Evolutionary conservation across 2,113 vertebrate species (phyloP).

Genomic region (Nicator chloris): DNA sequence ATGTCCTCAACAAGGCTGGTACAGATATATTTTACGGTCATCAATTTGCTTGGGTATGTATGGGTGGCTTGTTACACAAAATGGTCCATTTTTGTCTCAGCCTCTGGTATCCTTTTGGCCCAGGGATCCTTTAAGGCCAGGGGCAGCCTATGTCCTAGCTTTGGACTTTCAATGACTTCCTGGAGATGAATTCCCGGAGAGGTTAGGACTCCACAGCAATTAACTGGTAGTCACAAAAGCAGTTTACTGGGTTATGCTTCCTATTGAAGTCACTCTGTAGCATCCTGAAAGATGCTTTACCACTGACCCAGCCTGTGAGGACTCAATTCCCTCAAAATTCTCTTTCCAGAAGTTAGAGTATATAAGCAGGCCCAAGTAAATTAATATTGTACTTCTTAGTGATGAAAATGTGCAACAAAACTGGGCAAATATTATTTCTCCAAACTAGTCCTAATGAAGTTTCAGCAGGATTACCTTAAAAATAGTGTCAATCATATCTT

Average conservation of each 20-base stretch:
- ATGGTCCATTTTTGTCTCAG: background rate
- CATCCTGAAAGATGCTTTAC: background rate
- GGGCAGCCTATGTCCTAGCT: background rate
- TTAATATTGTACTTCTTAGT: background rate
- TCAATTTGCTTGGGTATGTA: background rate
- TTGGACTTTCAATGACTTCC: background rate
- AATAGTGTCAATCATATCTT: background rate
- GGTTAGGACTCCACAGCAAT: background rate
- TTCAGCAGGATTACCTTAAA: background rate
- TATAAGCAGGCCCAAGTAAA: background rate
- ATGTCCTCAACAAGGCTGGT: background rate
- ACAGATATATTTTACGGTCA: background rate
- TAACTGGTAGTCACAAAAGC: background rate
- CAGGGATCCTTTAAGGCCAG: background rate
- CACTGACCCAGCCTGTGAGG: background rate
- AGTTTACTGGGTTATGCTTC: background rate
- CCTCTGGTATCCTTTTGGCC: background rate
- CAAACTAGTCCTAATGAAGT: background rate
- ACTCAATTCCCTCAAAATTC: background rate
- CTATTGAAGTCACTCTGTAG: background rate
- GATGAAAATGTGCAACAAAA: background rate
- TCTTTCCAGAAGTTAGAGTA: background rate
- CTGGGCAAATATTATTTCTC: background rate
- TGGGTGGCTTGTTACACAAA: background rate
- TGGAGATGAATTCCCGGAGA: background rate